Conservation (phyloP, 2,113 vertebrate species). For the Lagopus muta region DNA sequence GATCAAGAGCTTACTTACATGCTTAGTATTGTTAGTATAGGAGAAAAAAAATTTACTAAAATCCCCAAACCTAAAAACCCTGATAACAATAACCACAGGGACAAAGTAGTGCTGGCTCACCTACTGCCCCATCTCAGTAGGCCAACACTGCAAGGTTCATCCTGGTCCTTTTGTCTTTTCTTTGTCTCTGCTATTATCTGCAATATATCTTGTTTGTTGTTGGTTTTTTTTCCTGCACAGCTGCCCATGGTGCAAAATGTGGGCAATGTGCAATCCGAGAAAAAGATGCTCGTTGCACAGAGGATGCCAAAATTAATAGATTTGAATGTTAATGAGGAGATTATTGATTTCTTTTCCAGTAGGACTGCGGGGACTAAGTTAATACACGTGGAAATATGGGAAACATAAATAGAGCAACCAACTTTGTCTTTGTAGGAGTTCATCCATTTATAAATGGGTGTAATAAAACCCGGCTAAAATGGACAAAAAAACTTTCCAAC, state of each 20-base stretch:
- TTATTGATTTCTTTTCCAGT: slow-evolving; percentile 14
- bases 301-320: slow-evolving; percentile 32
- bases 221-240: background rate
- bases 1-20: background rate
- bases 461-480: background rate
- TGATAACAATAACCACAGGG: background rate
- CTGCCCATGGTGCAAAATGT: background rate
- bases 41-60: background rate
- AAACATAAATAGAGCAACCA: background rate
- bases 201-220: background rate
- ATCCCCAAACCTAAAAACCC: background rate
- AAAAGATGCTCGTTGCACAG: slow-evolving; percentile 15
- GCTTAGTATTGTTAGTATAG: background rate
- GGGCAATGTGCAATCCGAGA: background rate
- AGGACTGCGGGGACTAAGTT: background rate
- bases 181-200: background rate
- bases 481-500: background rate
- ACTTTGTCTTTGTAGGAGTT: background rate
- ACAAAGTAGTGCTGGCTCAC: background rate
- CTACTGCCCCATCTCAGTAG: background rate
- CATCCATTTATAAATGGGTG: background rate
- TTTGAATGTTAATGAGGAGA: slow-evolving; percentile 40
- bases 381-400: background rate
- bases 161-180: background rate
- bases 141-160: background rate